Percentiles rank a stretch among this genome's conserved stretches.
These are phyloP conservation scores for Ploceus nigricollis DNA, from an alignment of 2,113 vertebrate species.

Conservation along the genomic window DNA sequence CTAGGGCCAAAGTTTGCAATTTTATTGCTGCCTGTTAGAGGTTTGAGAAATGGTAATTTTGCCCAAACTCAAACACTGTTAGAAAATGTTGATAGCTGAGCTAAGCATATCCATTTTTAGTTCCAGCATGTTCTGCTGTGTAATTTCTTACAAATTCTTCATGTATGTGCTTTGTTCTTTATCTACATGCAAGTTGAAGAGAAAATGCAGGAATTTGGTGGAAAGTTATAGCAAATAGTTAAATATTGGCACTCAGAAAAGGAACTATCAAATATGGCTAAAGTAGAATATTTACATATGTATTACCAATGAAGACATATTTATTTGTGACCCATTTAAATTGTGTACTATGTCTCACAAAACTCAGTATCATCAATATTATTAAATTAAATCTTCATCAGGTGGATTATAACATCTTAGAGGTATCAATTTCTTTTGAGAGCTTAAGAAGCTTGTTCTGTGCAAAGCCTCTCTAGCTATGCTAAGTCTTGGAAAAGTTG, in stretches of 20 bases:
- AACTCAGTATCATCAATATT: not conserved
- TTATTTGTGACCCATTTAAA: not conserved
- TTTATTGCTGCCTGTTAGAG: not conserved
- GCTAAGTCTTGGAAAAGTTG: not conserved
- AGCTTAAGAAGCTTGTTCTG: not conserved
- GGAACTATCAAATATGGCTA: not conserved
- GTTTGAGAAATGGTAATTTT: not conserved
- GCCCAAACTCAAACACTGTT: not conserved
- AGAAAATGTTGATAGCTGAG: not conserved
- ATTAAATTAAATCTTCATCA: not conserved
- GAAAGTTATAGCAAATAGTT: not conserved
- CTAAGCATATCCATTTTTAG: not conserved
- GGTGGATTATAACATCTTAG: not conserved
- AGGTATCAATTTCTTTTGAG: not conserved
- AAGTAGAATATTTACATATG: not conserved
- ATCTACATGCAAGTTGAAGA: not conserved
- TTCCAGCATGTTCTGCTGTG: not conserved
- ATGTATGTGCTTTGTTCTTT: not conserved
- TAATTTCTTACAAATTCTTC: not conserved
- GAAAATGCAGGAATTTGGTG: not conserved
- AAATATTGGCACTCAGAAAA: not conserved
- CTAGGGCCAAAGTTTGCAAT: not conserved
- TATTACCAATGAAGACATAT: not conserved
- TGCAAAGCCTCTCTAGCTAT: not conserved
- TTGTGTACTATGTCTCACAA: not conserved